Conservation (phyloP, 2,113 vertebrate genomes). For the Eudorcas thomsonii region DNA sequence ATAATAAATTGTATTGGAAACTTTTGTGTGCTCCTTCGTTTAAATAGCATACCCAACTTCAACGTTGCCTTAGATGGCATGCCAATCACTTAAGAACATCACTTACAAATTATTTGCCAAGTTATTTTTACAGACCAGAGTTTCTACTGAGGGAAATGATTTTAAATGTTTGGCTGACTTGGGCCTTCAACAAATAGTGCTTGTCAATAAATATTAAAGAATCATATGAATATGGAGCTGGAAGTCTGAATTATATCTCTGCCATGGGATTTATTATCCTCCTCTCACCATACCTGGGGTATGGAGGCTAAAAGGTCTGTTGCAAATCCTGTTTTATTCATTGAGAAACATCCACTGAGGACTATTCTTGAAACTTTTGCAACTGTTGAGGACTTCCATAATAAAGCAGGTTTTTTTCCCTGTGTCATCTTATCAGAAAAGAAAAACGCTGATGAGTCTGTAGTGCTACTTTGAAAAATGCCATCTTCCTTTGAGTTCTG, state of each 20-base stretch:
- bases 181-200: constrained; percentile 46
- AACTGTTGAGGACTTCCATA: not conserved
- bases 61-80: constrained; percentile 56
- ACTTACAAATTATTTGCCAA: constrained; percentile 58
- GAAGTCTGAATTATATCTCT: constrained; percentile 36
- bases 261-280: constrained; percentile 50
- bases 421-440: not conserved
- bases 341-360: constrained; percentile 39
- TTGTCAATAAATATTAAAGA: constrained; percentile 74
- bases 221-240: constrained; percentile 65
- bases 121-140: constrained; percentile 61
- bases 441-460: not conserved
- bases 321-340: constrained; percentile 67
- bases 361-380: constrained; percentile 7
- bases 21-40: constrained; percentile 35
- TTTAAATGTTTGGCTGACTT: constrained; percentile 45
- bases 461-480: not conserved
- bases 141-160: constrained; percentile 52
- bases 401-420: not conserved
- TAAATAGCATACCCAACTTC: constrained; percentile 56
- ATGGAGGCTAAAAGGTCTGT: constrained; percentile 62
- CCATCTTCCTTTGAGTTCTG: not conserved
- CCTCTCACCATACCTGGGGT: constrained; percentile 28
- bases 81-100: constrained; percentile 53
- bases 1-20: constrained; percentile 57